Base-by-base conservation (phyloP, 2,113 vertebrate genomes). In the Cyanoramphus novaezelandiae region DNA sequence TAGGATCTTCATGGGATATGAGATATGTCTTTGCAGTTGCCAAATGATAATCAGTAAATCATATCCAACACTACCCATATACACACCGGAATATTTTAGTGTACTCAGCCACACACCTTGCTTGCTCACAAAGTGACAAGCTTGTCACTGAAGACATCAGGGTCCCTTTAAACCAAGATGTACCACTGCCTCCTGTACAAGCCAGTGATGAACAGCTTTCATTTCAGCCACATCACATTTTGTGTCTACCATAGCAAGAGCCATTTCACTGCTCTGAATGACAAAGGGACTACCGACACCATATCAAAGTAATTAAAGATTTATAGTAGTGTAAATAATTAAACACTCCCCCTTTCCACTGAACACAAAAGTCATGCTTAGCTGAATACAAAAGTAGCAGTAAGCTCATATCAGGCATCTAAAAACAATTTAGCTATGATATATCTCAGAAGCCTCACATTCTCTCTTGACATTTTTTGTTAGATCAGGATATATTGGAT, bases 301-400 rank as follows among this genome's bases (percentile, higher is more conserved):
- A 20, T 23, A 85, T n/a, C 65, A 46, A 37, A 68, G 43, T 17
- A 87, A 69, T 77, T 65, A 95, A 96, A 96, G 81, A 94, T 87
- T 90, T 76, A 94, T 60, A 33, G 55, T 44, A 57, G 20, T 6
- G 1, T 91, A 90, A 97, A 97, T 96, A 96, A 97, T 97, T 97
- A 94, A 94, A 97, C 64, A 86, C 15, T 62, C 23, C 33, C 6
- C 11, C 47, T 82, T 93, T 79, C 57, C 35, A 70, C 74, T 86
- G 83, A 95, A 88, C 71, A 92, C 77, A 70, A 86, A 94, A 94
- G 80, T 81, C 90, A 80, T 47, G 63, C 62, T 52, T 64, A 92
- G 60, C 88, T 93, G 76, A 95, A 75, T 78, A 65, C 14, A 88
- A 90, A 83, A 92, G n/a, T 71, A 86, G 60, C 53, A 88, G 68